A percentile compares a stretch with the other conserved stretches of the same genome.
These are phyloP conservation scores for Graptemys geographica DNA, from an alignment of 2,797 vertebrate genomes.

Conservation along the genomic window DNA sequence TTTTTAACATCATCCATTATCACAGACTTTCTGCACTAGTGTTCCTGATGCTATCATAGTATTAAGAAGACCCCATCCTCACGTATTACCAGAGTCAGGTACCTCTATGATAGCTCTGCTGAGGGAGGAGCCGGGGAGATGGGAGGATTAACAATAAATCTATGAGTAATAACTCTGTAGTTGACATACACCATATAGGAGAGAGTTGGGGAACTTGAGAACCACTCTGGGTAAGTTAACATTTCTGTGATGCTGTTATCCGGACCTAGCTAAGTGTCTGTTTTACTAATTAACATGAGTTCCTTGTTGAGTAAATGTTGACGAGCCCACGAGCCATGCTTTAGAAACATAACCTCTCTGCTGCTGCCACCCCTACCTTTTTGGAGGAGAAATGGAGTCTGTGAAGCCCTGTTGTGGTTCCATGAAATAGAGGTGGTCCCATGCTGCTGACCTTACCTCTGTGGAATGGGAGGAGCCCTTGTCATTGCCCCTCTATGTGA, in stretches of 20 bases:
- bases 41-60: neutral
- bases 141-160: neutral
- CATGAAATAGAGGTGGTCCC: neutral
- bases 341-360: neutral
- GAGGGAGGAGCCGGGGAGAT: neutral
- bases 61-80: neutral
- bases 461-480: neutral
- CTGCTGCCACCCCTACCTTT: neutral
- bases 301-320: neutral
- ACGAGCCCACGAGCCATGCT: neutral
- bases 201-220: neutral
- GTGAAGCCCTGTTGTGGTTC: neutral
- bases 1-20: neutral
- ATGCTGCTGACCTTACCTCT: neutral
- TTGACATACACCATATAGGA: rapidly evolving
- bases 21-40: neutral
- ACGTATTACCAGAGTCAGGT: neutral
- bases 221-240: neutral
- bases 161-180: neutral
- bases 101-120: neutral
- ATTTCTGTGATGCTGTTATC: neutral
- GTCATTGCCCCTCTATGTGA: neutral
- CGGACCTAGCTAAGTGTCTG: neutral
- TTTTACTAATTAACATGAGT: neutral
- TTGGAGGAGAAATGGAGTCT: neutral